Base-by-base conservation (phyloP, 2,888 invertebrate species). In the Lycophotia porphyrea region DNA sequence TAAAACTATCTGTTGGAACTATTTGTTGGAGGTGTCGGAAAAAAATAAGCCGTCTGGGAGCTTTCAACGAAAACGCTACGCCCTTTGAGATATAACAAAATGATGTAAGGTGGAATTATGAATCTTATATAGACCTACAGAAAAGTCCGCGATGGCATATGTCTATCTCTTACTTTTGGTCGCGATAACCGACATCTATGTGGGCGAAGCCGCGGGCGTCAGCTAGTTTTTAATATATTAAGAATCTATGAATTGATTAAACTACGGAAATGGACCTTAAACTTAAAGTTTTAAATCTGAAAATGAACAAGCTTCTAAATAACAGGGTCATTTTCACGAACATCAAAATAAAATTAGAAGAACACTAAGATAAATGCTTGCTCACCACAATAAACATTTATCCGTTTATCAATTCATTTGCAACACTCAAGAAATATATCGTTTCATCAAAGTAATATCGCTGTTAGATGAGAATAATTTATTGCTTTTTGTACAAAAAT, bases 401-500 rank as follows among this genome's bases (percentile, higher is more conserved):
- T 52, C 39, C n/a, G 8, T 71, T 72, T 34, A 78, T 58, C 31
- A 61, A 83, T 83, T 75, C 65, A 78, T 81, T 78, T 64, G 60
- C 52, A 69, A 78, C 74, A 76, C 65, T 82, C 47, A 15, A 82
- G 65, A 63, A 78, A 76, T 72, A 70, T 42, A 72, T 47, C 61
- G 64, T 66, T 71, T 42, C 79, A 39, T 64, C 67, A 74, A 85
- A 86, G 81, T 84, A 76, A 76, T 84, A 71, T 76, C 31, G 55
- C 60, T 55, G 64, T 70, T 70, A 67, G 44, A 60, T 42, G 67
- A 71, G 69, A 81, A 74, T 49, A 76, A 88, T 85, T 85, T 73
- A 85, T 87, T 71, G 78, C 71, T 70, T 79, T 80, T 81, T 68
- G 77, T 84, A 78, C 61, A 74, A 70, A 81, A 80, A 85, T 81